Evolutionary conservation across 2,113 vertebrate genomes (phyloP).

Genomic region (Oncorhynchus kisutch): DNA sequence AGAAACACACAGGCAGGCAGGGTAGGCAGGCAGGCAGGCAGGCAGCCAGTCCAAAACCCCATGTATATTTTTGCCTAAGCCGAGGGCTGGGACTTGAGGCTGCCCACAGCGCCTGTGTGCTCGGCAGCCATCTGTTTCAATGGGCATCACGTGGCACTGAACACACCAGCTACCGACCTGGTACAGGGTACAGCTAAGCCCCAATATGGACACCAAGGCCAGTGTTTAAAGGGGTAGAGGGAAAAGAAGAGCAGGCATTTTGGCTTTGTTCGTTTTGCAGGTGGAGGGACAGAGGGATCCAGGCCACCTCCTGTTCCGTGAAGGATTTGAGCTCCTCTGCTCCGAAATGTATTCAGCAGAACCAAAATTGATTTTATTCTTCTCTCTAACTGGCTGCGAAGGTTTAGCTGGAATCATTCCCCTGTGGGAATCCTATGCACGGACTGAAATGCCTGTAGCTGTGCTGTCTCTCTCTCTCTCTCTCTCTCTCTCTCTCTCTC

Average conservation of each 20-base stretch:
- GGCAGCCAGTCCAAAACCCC: constrained; percentile 1
- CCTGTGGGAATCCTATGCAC: constrained; percentile 1
- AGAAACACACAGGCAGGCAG: neutral
- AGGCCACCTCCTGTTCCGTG: neutral
- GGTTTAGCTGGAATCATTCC: constrained; percentile 25
- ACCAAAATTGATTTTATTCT: constrained; percentile 8
- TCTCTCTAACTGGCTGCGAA: neutral
- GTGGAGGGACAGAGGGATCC: constrained; percentile 12
- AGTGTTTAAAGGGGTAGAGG: constrained; percentile 4
- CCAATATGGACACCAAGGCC: neutral
- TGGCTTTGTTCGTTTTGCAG: constrained; percentile 17
- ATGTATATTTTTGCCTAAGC: neutral
- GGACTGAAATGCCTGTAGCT: no score
- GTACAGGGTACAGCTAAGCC: neutral
- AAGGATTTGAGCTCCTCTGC: constrained; percentile 13
- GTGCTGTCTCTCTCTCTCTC: no score
- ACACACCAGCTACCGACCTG: neutral
- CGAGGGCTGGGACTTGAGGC: neutral
- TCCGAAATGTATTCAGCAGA: constrained; percentile 23
- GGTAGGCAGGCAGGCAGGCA: no score
- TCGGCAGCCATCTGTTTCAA: neutral
- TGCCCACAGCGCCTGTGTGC: neutral
- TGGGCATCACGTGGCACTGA: constrained; percentile 4
- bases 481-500: no score
- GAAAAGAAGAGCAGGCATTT: neutral